Base-by-base conservation (phyloP, 2,113 vertebrate genomes). In the Oncorhynchus tshawytscha region DNA sequence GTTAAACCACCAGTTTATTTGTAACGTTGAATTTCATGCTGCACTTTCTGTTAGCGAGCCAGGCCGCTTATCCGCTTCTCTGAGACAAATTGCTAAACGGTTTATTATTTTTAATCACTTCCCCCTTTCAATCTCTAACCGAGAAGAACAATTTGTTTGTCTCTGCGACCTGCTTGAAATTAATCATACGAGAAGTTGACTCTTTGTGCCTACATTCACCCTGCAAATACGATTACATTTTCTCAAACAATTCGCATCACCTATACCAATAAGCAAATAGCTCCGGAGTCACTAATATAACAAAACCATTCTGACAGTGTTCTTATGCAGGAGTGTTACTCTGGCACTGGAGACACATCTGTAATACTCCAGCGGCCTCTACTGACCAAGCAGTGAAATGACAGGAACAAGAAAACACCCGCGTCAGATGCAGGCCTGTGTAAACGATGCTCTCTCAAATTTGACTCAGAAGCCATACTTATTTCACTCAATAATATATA, bases 281-380 rank as follows among this genome's bases (percentile, higher is more conserved):
- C 78, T 54, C 74, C n/a, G 71, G 51, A 75, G 60, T n/a, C 20
- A 83, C 75, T 70, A 7, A 34, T 65, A 88, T 78, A 85, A 76
- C 84, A 89, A 81, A 83, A 18, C 18, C 15, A 78, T 75, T 78
- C 48, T 72, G 88, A n/a, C 90, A 73, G 83, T 82, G 82, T 78
- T 76, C 83, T 81, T 76, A 80, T 77, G 80, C 76, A 79, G 74
- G 72, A 85, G 85, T 34, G 22, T 68, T 68, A 20, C 4, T 12
- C 7, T 31, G 20, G 27, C 15, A 20, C 67, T 34, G 18, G 31
- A 34, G 29, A 18, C 80, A 88, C 90, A 94, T 94, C 95, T 89
- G 85, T 92, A 93, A 93, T 93, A 91, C 95, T 96, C 94, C 95
- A 96, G 97, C 97, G 96, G 91, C 94, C 97, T 96, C 97, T 97